Evolutionary conservation across 2,113 vertebrate species (phyloP).

Genomic region (Cinclus cinclus): DNA sequence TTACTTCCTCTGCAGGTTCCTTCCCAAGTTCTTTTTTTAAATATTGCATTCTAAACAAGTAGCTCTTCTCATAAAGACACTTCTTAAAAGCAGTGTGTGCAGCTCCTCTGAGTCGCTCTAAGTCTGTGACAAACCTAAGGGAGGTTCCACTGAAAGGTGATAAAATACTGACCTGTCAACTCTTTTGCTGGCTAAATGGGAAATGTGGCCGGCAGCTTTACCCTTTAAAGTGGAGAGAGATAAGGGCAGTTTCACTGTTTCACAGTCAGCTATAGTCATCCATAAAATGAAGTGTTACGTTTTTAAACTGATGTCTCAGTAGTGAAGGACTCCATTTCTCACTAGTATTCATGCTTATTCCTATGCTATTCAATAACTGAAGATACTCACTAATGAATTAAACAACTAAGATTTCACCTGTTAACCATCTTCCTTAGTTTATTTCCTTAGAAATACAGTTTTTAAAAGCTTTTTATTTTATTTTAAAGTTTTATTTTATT

Average conservation of each 20-base stretch:
- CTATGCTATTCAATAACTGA: background rate
- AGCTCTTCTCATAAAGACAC: background rate
- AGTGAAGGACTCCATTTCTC: background rate
- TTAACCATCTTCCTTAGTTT: background rate
- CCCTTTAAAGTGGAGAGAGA: background rate
- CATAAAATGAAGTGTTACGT: background rate
- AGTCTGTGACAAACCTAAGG: background rate
- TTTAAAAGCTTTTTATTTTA: background rate
- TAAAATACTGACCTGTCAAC: background rate
- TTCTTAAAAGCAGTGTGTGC: background rate
- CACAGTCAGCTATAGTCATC: background rate
- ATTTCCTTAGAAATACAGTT: background rate
- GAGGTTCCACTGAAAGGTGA: background rate
- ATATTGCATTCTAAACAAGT: background rate
- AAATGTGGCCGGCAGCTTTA: background rate
- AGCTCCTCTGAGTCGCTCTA: background rate
- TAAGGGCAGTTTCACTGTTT: background rate
- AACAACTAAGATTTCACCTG: background rate
- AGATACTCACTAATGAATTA: background rate
- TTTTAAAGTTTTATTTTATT: background rate
- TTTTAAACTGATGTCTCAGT: background rate
- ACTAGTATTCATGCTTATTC: background rate
- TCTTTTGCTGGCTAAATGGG: background rate
- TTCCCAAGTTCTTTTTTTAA: background rate
- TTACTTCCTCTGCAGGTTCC: background rate